phyloP scores from a whole-genome alignment of 2,888 invertebrate species.

The Hipparchia sbordonii region DNA sequence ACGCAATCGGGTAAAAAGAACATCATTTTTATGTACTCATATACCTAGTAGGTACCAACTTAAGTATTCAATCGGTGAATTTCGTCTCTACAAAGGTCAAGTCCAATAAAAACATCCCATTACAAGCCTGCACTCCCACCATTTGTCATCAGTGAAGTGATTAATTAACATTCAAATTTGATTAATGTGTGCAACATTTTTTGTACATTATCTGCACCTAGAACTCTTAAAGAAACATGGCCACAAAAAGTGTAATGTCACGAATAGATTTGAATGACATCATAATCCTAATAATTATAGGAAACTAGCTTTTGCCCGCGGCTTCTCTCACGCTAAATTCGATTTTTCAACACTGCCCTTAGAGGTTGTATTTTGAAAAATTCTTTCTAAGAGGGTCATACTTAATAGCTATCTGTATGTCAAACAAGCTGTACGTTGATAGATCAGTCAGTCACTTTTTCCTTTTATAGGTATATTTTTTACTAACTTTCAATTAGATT shows the following conservation, averaged over 20 bases:
- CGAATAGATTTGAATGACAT: constrained; percentile 8
- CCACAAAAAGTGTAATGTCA: constrained; percentile 12
- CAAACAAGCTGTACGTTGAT: too few species aligned
- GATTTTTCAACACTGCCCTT: too few species aligned
- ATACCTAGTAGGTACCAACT: background rate
- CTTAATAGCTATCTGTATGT: too few species aligned
- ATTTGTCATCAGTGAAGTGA: constrained; percentile 12
- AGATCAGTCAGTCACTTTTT: too few species aligned
- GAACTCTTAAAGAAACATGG: constrained; percentile 10
- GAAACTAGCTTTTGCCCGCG: background rate
- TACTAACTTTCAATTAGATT: too few species aligned
- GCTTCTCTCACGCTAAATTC: too few species aligned
- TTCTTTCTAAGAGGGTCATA: too few species aligned
- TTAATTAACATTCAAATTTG: constrained; percentile 22
- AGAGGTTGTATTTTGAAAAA: too few species aligned
- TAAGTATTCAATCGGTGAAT: background rate
- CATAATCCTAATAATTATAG: background rate
- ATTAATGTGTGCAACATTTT: constrained; percentile 17
- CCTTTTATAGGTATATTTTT: too few species aligned
- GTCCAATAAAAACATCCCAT: constrained; percentile 3
- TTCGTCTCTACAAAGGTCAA: constrained; percentile 14
- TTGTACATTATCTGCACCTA: background rate
- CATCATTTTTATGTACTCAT: too few species aligned
- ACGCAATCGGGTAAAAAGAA: too few species aligned
- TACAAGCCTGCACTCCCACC: constrained; percentile 20